Evolutionary conservation across 2,888 invertebrate genomes (phyloP).

Genomic region (Drosophila colorata): DNA sequence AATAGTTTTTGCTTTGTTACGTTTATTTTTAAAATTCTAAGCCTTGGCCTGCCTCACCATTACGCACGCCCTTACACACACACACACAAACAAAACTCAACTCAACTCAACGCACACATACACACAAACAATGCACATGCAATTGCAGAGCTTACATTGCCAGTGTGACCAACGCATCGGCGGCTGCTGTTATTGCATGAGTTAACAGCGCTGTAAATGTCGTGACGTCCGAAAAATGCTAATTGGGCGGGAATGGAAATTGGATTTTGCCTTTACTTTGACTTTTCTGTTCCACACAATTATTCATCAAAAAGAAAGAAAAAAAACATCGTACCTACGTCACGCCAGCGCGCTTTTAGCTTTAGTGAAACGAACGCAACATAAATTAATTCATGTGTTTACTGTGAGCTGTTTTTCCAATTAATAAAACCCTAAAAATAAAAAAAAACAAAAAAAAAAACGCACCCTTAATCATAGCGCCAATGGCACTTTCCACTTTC

Average conservation of each 20-base stretch:
- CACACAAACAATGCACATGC: conserved; percentile 14
- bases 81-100: not conserved
- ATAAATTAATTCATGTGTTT: conserved; percentile 3
- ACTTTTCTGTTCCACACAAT: not conserved
- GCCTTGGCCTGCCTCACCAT: conserved; percentile 40
- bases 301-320: not conserved
- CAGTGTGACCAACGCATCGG: conserved; percentile 13
- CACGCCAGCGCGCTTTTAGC: not conserved
- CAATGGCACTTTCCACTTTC: conserved; percentile 8
- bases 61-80: conserved; percentile 39
- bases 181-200: conserved; percentile 27
- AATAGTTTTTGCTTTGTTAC: conserved; percentile 14
- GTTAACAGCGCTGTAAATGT: conserved; percentile 10
- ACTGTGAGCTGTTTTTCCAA: conserved; percentile 21
- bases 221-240: conserved; percentile 29
- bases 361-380: not conserved
- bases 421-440: conserved; percentile 13
- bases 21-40: conserved; percentile 34
- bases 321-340: conserved; percentile 5
- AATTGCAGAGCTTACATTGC: conserved; percentile 3
- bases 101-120: conserved; percentile 14
- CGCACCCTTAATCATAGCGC: conserved; percentile 29
- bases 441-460: conserved; percentile 9
- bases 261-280: not conserved
- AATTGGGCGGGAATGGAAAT: conserved; percentile 3